Conservation (phyloP, 2,113 vertebrate genomes). For the Vulpes lagopus region DNA sequence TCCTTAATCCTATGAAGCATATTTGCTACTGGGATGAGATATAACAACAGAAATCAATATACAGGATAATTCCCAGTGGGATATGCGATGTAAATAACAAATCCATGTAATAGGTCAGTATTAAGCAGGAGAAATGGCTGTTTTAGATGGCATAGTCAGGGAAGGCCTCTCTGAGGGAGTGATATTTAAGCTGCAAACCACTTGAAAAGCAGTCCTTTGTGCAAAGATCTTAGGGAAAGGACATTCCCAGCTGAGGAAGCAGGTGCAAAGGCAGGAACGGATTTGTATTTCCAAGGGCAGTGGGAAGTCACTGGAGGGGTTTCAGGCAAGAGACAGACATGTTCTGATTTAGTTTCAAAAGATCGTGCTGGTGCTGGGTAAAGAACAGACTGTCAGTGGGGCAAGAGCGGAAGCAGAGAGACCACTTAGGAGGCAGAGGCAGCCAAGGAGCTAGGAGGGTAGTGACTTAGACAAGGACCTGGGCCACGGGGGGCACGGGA, state of each 20-base stretch:
- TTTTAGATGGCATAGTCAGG: background rate
- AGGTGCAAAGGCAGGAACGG: constrained; percentile 20
- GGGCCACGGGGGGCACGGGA: background rate
- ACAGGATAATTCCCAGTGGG: background rate
- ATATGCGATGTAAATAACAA: background rate
- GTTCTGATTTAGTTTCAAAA: background rate
- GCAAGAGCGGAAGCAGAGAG: background rate
- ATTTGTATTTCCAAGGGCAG: constrained; percentile 15
- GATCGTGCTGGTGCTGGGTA: background rate
- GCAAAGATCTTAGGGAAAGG: background rate
- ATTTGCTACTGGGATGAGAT: background rate
- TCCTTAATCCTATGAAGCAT: background rate
- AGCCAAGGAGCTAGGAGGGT: background rate
- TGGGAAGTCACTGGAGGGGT: background rate
- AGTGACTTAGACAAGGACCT: background rate
- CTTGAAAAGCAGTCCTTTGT: background rate
- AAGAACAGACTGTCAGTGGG: background rate
- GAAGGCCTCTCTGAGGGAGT: background rate
- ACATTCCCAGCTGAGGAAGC: background rate
- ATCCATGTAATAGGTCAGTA: background rate
- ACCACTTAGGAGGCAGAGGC: background rate
- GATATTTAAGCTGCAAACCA: constrained; percentile 31
- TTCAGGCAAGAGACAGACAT: background rate
- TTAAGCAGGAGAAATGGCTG: background rate
- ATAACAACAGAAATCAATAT: background rate